Conservation (phyloP, 2,797 vertebrate genomes). For the Alosa sapidissima region DNA sequence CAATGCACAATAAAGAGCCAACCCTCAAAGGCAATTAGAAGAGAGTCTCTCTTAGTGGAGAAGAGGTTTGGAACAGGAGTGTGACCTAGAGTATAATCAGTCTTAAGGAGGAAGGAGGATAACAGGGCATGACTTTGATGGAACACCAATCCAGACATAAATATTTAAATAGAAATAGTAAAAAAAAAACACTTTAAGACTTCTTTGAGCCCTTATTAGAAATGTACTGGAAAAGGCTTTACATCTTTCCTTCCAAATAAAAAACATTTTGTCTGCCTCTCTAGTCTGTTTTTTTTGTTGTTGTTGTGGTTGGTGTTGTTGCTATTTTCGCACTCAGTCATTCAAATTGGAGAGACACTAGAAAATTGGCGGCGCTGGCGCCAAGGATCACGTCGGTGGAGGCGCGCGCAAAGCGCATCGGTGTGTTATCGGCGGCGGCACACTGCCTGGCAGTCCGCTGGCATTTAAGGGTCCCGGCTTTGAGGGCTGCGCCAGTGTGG, state of each 20-base stretch:
- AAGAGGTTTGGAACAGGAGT: neutral
- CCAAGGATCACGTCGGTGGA: neutral
- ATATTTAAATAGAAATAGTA: neutral
- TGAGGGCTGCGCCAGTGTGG: neutral
- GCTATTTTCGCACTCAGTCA: neutral
- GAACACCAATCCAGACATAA: neutral
- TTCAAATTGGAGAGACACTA: conserved; percentile 5
- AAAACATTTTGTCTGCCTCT: neutral
- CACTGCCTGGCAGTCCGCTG: neutral
- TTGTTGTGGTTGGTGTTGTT: neutral
- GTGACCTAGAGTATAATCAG: neutral
- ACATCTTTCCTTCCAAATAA: neutral
- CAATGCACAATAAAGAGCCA: neutral
- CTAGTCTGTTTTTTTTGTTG: neutral
- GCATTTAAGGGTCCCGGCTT: neutral
- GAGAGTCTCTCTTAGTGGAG: neutral
- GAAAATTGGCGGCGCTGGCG: neutral
- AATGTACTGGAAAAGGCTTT: neutral
- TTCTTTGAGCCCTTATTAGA: neutral
- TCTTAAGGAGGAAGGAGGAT: neutral
- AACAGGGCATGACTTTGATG: neutral
- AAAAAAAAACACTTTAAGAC: neutral
- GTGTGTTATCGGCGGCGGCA: neutral
- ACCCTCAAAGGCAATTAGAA: neutral
- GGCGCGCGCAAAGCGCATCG: neutral